Percentiles rank a stretch among this genome's conserved stretches.
phyloP scores from a whole-genome alignment of 2,888 invertebrate genomes.

The Mythimna impura region DNA sequence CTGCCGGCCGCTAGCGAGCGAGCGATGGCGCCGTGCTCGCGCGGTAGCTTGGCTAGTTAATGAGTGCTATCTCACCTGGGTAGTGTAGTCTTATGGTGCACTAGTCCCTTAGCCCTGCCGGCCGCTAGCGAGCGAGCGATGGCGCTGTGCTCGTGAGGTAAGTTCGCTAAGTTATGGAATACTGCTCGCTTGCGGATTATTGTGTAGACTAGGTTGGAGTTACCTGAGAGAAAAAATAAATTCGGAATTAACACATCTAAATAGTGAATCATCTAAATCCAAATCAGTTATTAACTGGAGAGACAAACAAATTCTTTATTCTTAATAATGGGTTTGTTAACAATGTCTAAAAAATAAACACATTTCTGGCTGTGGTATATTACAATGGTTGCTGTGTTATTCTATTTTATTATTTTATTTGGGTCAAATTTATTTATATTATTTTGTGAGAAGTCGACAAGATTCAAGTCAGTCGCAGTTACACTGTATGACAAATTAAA shows the following conservation, averaged over 20 bases:
- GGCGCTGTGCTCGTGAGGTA: slow-evolving; percentile 97
- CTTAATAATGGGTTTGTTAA: neutral
- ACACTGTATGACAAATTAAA: too few relatives aligned
- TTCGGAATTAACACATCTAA: neutral
- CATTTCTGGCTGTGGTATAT: too few relatives aligned
- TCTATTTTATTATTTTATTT: too few relatives aligned
- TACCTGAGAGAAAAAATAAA: slow-evolving; percentile 90
- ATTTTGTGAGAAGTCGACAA: too few relatives aligned
- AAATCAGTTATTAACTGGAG: neutral
- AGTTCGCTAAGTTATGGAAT: slow-evolving; percentile 99
- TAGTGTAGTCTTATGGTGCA: slow-evolving; percentile 44
- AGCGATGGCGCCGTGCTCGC: slow-evolving; percentile 97
- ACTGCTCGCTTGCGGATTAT: slow-evolving; percentile 99
- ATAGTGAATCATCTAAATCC: too few relatives aligned
- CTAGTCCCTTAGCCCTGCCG: slow-evolving; percentile 64
- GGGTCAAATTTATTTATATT: too few relatives aligned
- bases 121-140: slow-evolving; percentile 93
- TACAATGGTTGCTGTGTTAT: too few relatives aligned
- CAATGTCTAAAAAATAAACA: too few relatives aligned
- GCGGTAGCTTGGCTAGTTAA: slow-evolving; percentile 96
- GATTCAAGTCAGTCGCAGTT: too few relatives aligned
- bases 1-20: slow-evolving; percentile 86
- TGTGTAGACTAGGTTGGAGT: slow-evolving; percentile 99
- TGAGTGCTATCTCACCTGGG: slow-evolving; percentile 34
- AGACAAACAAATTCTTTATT: neutral